Conservation (phyloP, 2,113 vertebrate genomes). For the Laterallus jamaicensis region DNA sequence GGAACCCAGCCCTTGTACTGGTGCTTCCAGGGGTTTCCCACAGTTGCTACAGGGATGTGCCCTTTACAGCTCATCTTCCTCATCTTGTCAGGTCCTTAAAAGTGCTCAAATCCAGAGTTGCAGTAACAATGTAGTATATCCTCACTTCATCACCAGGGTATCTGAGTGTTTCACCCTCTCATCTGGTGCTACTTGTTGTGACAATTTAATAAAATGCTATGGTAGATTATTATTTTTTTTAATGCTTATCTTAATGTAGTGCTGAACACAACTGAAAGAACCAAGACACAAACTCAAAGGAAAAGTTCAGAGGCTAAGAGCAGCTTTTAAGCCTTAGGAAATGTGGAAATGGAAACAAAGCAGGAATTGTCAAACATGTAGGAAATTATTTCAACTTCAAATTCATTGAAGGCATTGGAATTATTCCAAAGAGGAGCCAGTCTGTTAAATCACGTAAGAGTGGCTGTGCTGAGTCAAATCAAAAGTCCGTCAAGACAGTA, state of each 20-base stretch:
- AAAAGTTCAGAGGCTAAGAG: constrained; percentile 19
- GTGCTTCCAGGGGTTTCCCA: not conserved
- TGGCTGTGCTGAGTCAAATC: not conserved
- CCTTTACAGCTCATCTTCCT: not conserved
- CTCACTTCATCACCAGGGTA: not conserved
- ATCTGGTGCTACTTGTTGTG: not conserved
- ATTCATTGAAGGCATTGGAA: constrained; percentile 1
- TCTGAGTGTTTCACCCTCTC: not conserved
- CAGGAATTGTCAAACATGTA: constrained; percentile 17
- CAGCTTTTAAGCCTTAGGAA: constrained; percentile 17
- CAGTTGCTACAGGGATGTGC: not conserved
- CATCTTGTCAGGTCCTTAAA: not conserved
- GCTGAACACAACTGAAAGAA: not conserved
- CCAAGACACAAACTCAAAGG: not conserved
- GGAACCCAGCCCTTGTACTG: not conserved
- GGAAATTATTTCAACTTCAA: not conserved
- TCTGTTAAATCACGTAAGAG: not conserved
- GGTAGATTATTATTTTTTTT: not conserved
- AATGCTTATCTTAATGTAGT: not conserved
- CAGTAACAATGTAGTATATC: not conserved
- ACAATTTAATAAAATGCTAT: not conserved
- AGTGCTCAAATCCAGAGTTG: not conserved
- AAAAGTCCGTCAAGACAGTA: not conserved
- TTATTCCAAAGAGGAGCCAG: not conserved
- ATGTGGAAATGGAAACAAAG: constrained; percentile 30